phyloP scores from a whole-genome alignment of 2,797 vertebrate genomes.

The Phalanger gymnotis region DNA sequence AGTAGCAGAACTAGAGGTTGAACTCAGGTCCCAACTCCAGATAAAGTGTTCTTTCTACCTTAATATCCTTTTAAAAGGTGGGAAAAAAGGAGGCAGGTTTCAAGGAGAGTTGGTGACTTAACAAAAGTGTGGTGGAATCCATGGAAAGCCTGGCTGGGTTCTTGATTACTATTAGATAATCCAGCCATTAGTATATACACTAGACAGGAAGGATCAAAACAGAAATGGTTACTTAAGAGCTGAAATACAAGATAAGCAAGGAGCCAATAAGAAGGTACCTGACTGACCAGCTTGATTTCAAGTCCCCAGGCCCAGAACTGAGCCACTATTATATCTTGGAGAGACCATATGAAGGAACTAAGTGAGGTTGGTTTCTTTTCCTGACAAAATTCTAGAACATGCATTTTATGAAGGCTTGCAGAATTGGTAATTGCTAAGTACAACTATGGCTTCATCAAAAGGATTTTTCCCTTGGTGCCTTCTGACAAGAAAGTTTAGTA shows the following conservation, averaged over 20 bases:
- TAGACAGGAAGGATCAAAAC: background rate
- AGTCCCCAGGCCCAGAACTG: background rate
- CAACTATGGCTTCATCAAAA: background rate
- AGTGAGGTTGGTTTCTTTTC: background rate
- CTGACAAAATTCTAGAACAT: background rate
- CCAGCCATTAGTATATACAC: background rate
- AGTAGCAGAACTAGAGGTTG: background rate
- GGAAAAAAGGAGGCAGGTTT: background rate
- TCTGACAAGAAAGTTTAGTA: constrained; percentile 22
- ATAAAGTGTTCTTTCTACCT: background rate
- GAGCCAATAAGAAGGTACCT: background rate
- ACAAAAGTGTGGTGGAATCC: background rate
- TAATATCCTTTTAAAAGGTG: background rate
- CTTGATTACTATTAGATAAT: background rate
- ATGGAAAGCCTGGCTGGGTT: background rate
- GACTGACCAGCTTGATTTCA: background rate
- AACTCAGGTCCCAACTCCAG: background rate
- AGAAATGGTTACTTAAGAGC: background rate
- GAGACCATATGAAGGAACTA: background rate
- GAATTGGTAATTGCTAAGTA: background rate
- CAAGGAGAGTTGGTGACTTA: background rate
- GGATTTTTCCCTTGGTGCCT: constrained; percentile 19
- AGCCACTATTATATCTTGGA: background rate
- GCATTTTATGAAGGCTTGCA: background rate
- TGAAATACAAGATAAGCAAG: background rate